Evolutionary conservation across 1,140 invertebrate genomes (phyloP), one percentile per base, ranked within the genome.

Genomic region (Neotoxoptera formosana): DNA sequence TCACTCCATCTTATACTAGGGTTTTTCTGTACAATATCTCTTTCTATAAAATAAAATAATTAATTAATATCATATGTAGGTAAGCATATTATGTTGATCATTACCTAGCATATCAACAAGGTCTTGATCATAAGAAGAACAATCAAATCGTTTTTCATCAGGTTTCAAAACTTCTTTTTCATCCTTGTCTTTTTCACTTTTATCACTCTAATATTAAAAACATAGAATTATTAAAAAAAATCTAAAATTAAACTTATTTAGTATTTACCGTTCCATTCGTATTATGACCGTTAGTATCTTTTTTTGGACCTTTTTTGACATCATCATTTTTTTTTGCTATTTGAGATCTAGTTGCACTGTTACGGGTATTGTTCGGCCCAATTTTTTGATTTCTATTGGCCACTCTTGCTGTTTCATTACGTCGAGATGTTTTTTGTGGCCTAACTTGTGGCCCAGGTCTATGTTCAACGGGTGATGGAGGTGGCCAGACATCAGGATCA

Each of bases 21-120:
- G 96, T 99, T 98, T 95, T 99, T 99, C 95, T 99, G 98, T 93
- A 99, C 97, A 95, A 99, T 99, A 96, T 99, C 99, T 95, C 99
- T 96, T 95, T 99, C 99, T 97, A 96, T 94, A 94, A 96, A 93
- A 91, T 94, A 93, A 93, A 84, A 88, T 87, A 25, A 3, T 51
- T 20, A 67, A n/a, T 81, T 93, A 48, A 23, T 47, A 47, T n/a
- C 1, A 48, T 3, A n/a, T 6, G 3, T 67, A 11, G 2, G 56
- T 51, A 45, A 86, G 34, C 30, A 93, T 86, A 41, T 84, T n/a
- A 81, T 86, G 14, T 56, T 87, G 7, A 30, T n/a, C 0, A 94
- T 94, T 95, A 97, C 97, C 97, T 94, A 99, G 96, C 96, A 98
- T 97, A 95, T 99, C 99, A 6, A 99, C 98, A 67, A 99, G 96